Evolutionary conservation across 2,888 invertebrate genomes (phyloP), one percentile per base, ranked within the genome.

Genomic region (Zaprionus lineosus): DNA sequence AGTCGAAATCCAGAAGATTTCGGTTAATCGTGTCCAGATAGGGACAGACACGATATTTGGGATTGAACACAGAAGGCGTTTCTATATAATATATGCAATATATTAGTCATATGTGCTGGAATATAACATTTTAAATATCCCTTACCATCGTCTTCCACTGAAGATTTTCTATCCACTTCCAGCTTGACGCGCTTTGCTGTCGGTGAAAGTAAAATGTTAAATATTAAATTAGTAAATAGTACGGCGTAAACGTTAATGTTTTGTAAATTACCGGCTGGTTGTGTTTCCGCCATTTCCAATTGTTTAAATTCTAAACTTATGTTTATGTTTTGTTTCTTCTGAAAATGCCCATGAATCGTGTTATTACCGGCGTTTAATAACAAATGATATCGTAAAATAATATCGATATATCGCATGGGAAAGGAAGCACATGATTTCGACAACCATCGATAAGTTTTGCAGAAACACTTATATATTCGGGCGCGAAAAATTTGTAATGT

Each of bases 11-110:
- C 61, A 99, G 90, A 61, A 98, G 94, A 83, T 97, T 97, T 46
- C 99, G 92, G 90, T 99, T 98, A 61, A 99, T 99, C 0, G 99
- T 99, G 87, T 99, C 99, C 84, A 99, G 91, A 88, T 99, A 99
- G 0, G 99, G 99, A 86, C 99, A 99, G 34, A 96, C 92, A 50
- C 95, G 92, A 66, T 88, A 89, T 57, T 90, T 90, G 0, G 90
- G 90, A 81, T 90, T 90, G 44, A 90, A 90, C n/a, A 87, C 90
- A 0, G 90, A 90, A 0, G 90, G 90, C 0, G 89, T 89, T 16
- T 89, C 89, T 65, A 37, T 48, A 33, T n/a, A 5, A 5, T 3
- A 3, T 1, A 9, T 2, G 2, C 0, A 1, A 36, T 28, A 18
- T 18, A 18, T 16, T 24, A 0, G 3, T 24, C n/a, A n/a, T n/a